Base-by-base conservation (phyloP, 1,140 invertebrate genomes). In the Drosophila sulfurigaster region DNA sequence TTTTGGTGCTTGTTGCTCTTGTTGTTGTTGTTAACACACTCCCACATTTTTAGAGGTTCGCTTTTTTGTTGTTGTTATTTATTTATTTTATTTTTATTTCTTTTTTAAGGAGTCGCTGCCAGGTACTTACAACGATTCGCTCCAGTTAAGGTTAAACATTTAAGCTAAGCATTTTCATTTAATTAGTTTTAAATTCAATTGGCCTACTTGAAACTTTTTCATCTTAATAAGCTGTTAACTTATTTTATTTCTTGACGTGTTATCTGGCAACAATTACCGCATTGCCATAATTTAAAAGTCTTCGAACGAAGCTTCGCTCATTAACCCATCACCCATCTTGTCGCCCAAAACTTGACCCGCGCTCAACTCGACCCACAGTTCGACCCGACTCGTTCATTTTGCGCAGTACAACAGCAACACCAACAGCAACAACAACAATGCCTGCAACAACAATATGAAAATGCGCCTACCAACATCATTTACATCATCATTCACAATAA, bases 401-500 rank as follows among this genome's bases (percentile, higher is more conserved):
- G 58, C 60, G 48, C 71, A 69, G 25, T 1, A 32, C 51, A 57
- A 25, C 57, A 56, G 8, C 45, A 67, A 35, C 45, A 51, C 5
- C 28, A 60, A 28, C 57, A 57, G 5, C 35, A 67, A 35, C 35
- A 59, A 5, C 28, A 60, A 51, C 28, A 15, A 20, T 46, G 60
- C 20, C 13, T 10, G 30, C 78, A 78, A 62, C 60, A 78, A 59
- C 62, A 63, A 68, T 52, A 71, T 64, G 67, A 52, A 64, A 71
- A 57, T 76, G 77, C 62, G 74, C 77, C 74, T 82, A 81, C 85
- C 83, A 89, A 80, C 83, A 88, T 88, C 80, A 87, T 88, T 87
- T 87, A 87, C 83, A 87, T 87, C 83, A 89, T 89, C 85, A 89
- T 90, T 89, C 85, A 89, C 85, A 89, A 89, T 89, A 89, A 89